Conservation (phyloP, 2,113 vertebrate species). For the Madoqua kirkii region DNA sequence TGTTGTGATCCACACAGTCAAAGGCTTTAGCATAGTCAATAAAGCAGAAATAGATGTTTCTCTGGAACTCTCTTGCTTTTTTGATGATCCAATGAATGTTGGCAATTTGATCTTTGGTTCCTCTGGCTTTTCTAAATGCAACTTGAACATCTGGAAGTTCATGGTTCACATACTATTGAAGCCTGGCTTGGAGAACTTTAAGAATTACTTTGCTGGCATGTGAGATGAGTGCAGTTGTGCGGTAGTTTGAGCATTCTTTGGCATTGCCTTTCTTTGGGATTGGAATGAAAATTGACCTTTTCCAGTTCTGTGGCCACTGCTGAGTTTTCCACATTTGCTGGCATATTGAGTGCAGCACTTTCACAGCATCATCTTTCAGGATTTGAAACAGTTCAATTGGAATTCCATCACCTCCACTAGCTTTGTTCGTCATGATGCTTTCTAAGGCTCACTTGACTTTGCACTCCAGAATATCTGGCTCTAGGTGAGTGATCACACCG, state of each 20-base stretch:
- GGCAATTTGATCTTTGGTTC: not conserved
- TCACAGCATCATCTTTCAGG: not conserved
- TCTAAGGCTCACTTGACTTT: not conserved
- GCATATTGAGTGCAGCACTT: not conserved
- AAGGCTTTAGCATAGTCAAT: not conserved
- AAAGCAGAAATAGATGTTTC: not conserved
- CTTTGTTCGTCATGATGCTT: not conserved
- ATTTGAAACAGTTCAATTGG: not conserved
- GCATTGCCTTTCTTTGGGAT: not conserved
- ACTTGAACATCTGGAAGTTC: not conserved
- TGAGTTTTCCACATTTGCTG: not conserved
- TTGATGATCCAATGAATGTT: rapidly evolving
- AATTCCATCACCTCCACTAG: not conserved
- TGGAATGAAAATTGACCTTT: not conserved
- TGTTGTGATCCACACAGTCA: not conserved
- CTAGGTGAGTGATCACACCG: not conserved
- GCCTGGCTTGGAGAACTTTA: not conserved
- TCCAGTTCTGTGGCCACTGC: not conserved
- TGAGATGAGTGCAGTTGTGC: not conserved
- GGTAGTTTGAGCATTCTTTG: not conserved
- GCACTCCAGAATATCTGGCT: not conserved
- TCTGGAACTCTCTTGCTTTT: not conserved
- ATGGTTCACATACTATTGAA: rapidly evolving
- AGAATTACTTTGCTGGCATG: not conserved
- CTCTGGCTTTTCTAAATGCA: not conserved